These are phyloP conservation scores for Microtus richardsoni DNA, from an alignment of 2,113 vertebrate species.

Conservation along the genomic window DNA sequence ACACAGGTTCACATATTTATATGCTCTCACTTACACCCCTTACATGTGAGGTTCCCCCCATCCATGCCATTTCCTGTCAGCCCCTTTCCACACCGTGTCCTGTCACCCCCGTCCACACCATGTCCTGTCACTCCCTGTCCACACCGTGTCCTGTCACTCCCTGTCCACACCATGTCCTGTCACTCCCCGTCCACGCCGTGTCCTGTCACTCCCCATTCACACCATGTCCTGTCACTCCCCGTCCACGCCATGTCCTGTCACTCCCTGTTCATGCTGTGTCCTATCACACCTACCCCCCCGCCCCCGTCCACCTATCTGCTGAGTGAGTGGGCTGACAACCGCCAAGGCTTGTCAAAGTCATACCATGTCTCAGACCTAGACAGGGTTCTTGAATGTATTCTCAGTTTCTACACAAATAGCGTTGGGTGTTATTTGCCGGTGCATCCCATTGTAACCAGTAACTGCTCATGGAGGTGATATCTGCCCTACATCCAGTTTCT, in stretches of 20 bases:
- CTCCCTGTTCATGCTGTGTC: no score
- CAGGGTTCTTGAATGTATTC: background rate
- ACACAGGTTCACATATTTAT: background rate
- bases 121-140: no score
- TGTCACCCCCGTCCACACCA: fast-evolving
- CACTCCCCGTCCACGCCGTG: no score
- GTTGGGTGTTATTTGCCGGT: background rate
- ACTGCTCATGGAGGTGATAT: background rate
- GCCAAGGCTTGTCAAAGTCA: background rate
- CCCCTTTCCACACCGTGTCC: no score
- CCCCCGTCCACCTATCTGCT: background rate
- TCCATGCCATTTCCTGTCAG: no score
- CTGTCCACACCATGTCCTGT: no score
- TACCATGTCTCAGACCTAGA: background rate
- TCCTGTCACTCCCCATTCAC: no score
- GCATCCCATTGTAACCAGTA: background rate
- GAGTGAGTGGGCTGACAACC: background rate
- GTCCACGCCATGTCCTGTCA: no score
- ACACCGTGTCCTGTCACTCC: no score
- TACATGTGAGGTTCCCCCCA: no score
- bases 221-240: no score
- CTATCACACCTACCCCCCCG: no score
- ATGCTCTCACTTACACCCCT: background rate
- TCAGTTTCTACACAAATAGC: background rate
- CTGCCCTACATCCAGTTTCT: background rate